A percentile compares a stretch with the other conserved stretches of the same genome.
These are phyloP conservation scores for Heliconius cydno DNA, from an alignment of 2,888 invertebrate species.

Conservation along the genomic window DNA sequence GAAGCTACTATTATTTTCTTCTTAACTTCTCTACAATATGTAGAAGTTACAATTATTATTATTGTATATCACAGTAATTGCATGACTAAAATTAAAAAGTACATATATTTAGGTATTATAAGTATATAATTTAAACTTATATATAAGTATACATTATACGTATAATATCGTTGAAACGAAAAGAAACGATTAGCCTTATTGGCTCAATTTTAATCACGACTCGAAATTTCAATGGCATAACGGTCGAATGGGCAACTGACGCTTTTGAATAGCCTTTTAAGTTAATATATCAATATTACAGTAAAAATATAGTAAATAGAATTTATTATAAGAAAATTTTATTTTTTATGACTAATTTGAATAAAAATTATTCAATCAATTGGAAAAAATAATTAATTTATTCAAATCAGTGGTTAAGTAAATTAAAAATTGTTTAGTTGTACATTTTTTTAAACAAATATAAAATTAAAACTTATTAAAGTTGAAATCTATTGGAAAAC, in stretches of 20 bases:
- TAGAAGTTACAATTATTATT: too few relatives aligned
- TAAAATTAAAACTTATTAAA: too few relatives aligned
- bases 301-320: neutral
- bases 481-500: too few relatives aligned
- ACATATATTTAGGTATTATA: neutral
- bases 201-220: slow-evolving; percentile 13
- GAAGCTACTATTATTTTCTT: too few relatives aligned
- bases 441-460: too few relatives aligned
- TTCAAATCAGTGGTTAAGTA: too few relatives aligned
- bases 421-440: too few relatives aligned
- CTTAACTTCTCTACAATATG: too few relatives aligned
- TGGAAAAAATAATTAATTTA: too few relatives aligned
- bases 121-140: too few relatives aligned
- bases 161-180: neutral
- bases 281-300: slow-evolving; percentile 7
- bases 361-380: too few relatives aligned
- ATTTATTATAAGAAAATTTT: neutral
- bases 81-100: neutral
- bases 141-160: neutral
- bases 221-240: slow-evolving; percentile 12
- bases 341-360: too few relatives aligned
- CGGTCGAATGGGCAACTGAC: slow-evolving; percentile 10
- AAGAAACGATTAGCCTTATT: slow-evolving; percentile 8
- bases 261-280: slow-evolving; percentile 13
- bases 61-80: neutral